phyloP scores from a whole-genome alignment of 2,797 vertebrate species.

The Aselliscus stoliczkanus region DNA sequence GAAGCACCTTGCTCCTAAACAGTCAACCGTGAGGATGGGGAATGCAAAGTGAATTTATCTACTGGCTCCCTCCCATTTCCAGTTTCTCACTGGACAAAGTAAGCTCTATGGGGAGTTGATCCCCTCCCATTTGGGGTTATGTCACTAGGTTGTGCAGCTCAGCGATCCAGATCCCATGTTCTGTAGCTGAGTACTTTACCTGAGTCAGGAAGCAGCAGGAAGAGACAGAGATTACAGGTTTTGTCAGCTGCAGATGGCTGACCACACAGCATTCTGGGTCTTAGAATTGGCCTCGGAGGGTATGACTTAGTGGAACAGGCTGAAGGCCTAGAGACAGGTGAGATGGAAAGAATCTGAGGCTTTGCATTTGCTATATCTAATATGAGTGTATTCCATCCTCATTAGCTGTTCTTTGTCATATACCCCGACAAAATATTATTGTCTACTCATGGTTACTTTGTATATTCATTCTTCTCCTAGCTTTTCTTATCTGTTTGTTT shows the following conservation, averaged over 20 bases:
- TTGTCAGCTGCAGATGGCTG: background rate
- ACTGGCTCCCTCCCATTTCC: background rate
- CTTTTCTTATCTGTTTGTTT: background rate
- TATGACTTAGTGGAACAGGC: background rate
- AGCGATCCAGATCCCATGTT: background rate
- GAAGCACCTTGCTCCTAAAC: background rate
- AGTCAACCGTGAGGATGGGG: too few relatives aligned
- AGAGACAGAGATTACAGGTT: background rate
- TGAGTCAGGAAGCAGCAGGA: background rate
- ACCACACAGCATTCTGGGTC: background rate
- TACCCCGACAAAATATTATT: background rate
- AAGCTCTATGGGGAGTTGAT: background rate
- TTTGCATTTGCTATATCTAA: background rate
- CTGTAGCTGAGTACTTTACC: background rate
- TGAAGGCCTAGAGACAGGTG: background rate
- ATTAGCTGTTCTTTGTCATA: background rate
- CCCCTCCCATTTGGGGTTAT: background rate
- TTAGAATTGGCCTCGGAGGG: background rate
- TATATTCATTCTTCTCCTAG: background rate
- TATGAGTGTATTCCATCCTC: background rate
- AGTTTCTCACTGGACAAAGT: background rate
- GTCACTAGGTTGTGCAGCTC: background rate
- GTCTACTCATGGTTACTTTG: background rate
- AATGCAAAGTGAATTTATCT: background rate
- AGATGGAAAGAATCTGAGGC: background rate